Base-by-base conservation (phyloP, 1,140 invertebrate species). In the Euschistus heros region DNA sequence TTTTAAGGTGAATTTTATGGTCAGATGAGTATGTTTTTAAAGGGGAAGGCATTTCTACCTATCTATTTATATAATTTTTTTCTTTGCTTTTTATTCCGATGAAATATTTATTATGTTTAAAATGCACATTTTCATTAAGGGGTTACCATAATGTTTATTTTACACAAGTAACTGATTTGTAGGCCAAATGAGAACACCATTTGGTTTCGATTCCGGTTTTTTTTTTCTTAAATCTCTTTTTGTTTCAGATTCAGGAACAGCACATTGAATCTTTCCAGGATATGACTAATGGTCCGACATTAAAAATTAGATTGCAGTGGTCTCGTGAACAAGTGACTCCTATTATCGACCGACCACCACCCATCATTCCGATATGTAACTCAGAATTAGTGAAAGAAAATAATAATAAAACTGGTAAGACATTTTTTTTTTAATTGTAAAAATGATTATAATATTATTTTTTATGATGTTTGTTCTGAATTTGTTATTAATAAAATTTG, bases 221-320 rank as follows among this genome's bases (percentile, higher is more conserved):
- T 33, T 3, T 27, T 67, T 20, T 65, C 18, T 52, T 57, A 18
- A 30, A 18, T 33, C 33, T 4, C 4, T 15, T 44, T 50, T 65
- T 54, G 14, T 33, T 59, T 6, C 15, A 63, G 54, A 55, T 62
- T 30, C 18, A n/a, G 14, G 33, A 66, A 26, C 60, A 64, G 42
- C 64, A 64, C 18, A 60, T 65, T n/a, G 52, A 59, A 44, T 65
- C 64, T 6, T 68, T 67, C 66, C 62, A 70, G 52, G 64, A 70
- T n/a, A 69, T 68, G 14, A 57, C 37, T 14, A 64, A 86, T 68
- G 81, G 84, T 69, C 89, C 92, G 2, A 86, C 86, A 57, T 76
- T 95, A 7, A 93, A 93, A 76, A 87, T 94, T 71, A 83, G 86
- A 71, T 75, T 95, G 47, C 83, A 82, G 69, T 93, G 92, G 89